A percentile compares a stretch with the other conserved stretches of the same genome.
These are phyloP conservation scores for Entomyzon cyanotis DNA, from an alignment of 2,113 vertebrate species.

Conservation along the genomic window DNA sequence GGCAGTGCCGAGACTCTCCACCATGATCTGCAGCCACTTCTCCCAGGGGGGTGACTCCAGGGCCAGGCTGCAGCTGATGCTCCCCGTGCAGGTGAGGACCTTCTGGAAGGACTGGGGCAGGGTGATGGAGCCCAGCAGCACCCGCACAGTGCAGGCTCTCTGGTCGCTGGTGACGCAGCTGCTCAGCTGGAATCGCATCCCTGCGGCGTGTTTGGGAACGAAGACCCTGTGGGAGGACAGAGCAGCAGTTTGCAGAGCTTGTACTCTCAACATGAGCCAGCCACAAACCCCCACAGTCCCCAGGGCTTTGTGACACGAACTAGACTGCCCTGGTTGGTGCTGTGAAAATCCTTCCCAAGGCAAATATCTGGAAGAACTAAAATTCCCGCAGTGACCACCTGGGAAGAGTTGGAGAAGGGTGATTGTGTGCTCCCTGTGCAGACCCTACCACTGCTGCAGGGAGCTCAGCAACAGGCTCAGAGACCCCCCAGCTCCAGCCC, in stretches of 20 bases:
- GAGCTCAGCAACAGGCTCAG: background rate
- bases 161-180: conserved; percentile 65
- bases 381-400: background rate
- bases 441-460: background rate
- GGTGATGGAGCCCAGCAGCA: conserved; percentile 81
- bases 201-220: conserved; percentile 81
- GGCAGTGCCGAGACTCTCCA: conserved; percentile 71
- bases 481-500: background rate
- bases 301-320: background rate
- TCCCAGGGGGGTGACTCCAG: conserved; percentile 87
- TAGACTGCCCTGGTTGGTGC: background rate
- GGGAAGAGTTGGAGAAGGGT: accelerated
- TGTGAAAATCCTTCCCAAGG: background rate
- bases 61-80: conserved; percentile 67
- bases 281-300: background rate
- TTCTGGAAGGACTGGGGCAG: conserved; percentile 73
- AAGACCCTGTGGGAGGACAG: conserved; percentile 77
- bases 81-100: conserved; percentile 76
- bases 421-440: background rate
- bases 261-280: background rate
- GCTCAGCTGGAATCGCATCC: conserved; percentile 77
- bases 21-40: conserved; percentile 84
- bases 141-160: conserved; percentile 70
- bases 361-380: background rate
- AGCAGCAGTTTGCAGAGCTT: background rate